Evolutionary conservation across 2,888 invertebrate species (phyloP).

Genomic region (Eristalis arbustorum): DNA sequence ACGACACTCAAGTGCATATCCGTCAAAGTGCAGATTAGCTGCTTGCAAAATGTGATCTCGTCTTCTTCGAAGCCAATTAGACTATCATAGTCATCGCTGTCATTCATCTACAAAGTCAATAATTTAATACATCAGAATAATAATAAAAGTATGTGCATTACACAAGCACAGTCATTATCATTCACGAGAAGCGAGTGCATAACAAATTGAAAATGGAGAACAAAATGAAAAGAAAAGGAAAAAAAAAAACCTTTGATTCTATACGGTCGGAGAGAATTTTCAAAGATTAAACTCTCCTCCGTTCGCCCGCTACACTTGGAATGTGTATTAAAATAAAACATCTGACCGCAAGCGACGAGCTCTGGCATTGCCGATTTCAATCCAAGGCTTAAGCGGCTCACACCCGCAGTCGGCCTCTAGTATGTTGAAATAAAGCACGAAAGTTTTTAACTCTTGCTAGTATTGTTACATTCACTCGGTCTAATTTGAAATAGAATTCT

Average conservation of each 20-base stretch:
- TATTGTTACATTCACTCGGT: slow-evolving; percentile 31
- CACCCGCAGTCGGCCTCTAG: not conserved
- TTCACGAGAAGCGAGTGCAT: slow-evolving; percentile 48
- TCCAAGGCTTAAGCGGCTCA: slow-evolving; percentile 23
- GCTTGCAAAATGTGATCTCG: slow-evolving; percentile 28
- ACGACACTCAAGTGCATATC: slow-evolving; percentile 18
- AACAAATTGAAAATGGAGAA: slow-evolving; percentile 53
- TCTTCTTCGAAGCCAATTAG: slow-evolving; percentile 56
- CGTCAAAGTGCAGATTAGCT: slow-evolving; percentile 30
- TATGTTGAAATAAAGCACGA: not conserved
- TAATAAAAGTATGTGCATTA: slow-evolving; percentile 39
- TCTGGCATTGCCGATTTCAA: slow-evolving; percentile 43
- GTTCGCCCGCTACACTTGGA: slow-evolving; percentile 5
- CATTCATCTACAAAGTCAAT: slow-evolving; percentile 45
- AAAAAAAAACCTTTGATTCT: slow-evolving; percentile 8
- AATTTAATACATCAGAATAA: slow-evolving; percentile 56
- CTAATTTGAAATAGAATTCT: slow-evolving; percentile 34
- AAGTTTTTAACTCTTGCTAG: slow-evolving; percentile 14
- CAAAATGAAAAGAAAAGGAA: not conserved
- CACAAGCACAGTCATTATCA: slow-evolving; percentile 28
- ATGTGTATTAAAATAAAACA: slow-evolving; percentile 46
- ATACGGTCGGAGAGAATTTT: slow-evolving; percentile 28
- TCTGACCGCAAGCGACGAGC: slow-evolving; percentile 53
- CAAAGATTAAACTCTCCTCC: slow-evolving; percentile 29
- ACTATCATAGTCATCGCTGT: slow-evolving; percentile 50